Evolutionary conservation across 2,888 invertebrate species (phyloP).

Genomic region (Diploptera punctata): DNA sequence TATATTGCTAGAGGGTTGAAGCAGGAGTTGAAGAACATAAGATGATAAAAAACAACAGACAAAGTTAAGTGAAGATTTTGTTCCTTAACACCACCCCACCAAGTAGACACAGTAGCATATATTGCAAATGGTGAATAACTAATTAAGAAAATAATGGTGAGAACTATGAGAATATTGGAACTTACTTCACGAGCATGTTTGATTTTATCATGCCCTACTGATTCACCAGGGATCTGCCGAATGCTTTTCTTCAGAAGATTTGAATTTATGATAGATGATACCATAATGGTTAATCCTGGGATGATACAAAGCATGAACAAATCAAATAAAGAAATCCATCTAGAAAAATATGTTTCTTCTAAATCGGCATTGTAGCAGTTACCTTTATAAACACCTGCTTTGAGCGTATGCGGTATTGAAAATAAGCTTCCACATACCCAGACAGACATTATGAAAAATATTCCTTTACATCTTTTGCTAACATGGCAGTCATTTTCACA

Average conservation of each 20-base stretch:
- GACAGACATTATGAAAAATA: neutral
- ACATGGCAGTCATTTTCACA: neutral
- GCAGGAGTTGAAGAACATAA: neutral
- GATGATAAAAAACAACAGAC: neutral
- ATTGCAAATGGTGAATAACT: neutral
- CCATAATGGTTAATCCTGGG: neutral
- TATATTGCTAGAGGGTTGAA: neutral
- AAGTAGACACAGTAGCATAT: neutral
- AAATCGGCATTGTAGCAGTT: neutral
- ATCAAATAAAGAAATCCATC: neutral
- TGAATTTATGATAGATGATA: neutral
- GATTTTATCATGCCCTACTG: neutral
- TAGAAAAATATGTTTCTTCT: neutral
- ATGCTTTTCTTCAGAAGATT: neutral
- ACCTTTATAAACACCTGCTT: neutral
- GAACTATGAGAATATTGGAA: neutral
- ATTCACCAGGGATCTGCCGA: neutral
- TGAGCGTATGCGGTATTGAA: neutral
- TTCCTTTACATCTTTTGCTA: neutral
- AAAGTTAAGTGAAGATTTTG: neutral
- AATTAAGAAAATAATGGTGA: neutral
- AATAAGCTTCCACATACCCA: neutral
- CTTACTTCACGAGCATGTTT: neutral
- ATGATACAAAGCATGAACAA: neutral
- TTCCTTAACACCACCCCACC: neutral